Conservation (phyloP, 2,797 vertebrate species). For the Enteromius trimaculatus region DNA sequence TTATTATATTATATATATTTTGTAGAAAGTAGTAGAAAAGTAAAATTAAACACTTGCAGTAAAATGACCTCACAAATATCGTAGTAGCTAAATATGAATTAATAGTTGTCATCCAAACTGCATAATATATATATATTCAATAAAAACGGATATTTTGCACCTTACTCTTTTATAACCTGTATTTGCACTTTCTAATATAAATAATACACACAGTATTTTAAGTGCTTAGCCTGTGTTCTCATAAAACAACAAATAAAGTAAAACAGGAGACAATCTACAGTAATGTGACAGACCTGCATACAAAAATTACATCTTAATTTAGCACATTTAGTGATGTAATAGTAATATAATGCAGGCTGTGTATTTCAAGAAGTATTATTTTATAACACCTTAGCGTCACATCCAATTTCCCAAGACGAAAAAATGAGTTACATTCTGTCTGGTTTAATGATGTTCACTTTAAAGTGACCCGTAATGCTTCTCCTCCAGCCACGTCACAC, state of each 20-base stretch:
- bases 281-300: neutral
- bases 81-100: neutral
- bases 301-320: constrained; percentile 1
- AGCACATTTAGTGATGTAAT: neutral
- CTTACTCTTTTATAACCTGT: neutral
- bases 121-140: neutral
- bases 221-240: neutral
- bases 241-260: neutral
- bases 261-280: neutral
- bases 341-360: neutral
- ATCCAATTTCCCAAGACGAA: neutral
- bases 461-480: neutral
- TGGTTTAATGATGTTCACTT: neutral
- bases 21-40: neutral
- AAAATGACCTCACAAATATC: neutral
- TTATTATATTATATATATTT: neutral
- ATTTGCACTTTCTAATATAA: neutral
- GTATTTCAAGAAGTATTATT: neutral
- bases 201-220: neutral
- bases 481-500: constrained; percentile 71
- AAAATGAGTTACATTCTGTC: neutral
- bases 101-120: neutral
- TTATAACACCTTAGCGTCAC: neutral
- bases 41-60: neutral
- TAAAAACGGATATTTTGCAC: neutral